Percentiles rank a stretch among this genome's conserved stretches.
phyloP scores from a whole-genome alignment of 2,113 vertebrate species.

The Antennarius striatus region DNA sequence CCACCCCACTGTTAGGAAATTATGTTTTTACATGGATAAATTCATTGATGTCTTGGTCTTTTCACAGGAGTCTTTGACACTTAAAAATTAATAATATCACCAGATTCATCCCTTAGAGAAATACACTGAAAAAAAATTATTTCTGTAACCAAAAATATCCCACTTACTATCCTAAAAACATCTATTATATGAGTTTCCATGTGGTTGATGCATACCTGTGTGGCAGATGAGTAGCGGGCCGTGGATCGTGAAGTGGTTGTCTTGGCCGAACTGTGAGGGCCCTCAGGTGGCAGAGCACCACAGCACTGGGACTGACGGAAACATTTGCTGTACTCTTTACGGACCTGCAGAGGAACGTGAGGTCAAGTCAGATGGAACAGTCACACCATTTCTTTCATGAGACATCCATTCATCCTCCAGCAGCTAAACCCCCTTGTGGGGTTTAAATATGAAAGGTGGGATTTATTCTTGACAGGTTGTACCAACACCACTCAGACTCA shows the following conservation, averaged over 20 bases:
- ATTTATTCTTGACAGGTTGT: too few relatives aligned
- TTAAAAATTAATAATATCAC: too few relatives aligned
- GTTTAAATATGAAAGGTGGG: too few relatives aligned
- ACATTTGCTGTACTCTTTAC: constrained; percentile 97
- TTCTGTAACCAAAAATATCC: too few relatives aligned
- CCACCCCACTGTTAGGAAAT: too few relatives aligned
- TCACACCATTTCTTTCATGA: not conserved
- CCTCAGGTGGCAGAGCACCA: constrained; percentile 88
- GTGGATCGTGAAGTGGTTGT: constrained; percentile 91
- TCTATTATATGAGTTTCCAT: too few relatives aligned
- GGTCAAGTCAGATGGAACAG: constrained; percentile 35
- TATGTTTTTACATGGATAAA: too few relatives aligned
- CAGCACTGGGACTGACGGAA: constrained; percentile 97
- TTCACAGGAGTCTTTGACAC: too few relatives aligned
- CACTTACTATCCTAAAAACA: too few relatives aligned
- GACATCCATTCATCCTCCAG: not conserved
- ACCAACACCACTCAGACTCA: not conserved
- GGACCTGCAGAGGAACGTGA: constrained; percentile 81
- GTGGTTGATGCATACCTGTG: constrained; percentile 83
- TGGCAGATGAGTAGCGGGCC: constrained; percentile 95
- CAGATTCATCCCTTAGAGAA: too few relatives aligned
- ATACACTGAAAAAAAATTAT: too few relatives aligned
- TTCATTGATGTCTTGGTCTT: too few relatives aligned
- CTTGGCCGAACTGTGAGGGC: constrained; percentile 92
- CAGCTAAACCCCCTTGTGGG: not conserved